Conservation (phyloP, 2,113 vertebrate species). For the Pogonocichla stellata region DNA sequence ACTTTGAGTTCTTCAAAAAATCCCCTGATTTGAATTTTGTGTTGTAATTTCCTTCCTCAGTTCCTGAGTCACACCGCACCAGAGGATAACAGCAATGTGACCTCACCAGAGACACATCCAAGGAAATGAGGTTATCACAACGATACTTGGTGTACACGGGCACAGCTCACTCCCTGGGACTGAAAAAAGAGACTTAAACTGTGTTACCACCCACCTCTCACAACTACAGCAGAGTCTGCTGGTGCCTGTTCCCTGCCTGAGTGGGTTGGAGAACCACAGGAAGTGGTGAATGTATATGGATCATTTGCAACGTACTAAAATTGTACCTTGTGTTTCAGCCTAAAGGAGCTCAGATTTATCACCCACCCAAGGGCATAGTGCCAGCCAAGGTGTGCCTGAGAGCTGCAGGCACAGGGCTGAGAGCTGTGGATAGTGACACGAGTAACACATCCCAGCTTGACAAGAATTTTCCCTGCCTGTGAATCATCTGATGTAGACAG, state of each 20-base stretch:
- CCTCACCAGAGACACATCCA: neutral
- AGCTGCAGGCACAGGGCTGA: neutral
- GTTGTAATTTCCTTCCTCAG: constrained; percentile 32
- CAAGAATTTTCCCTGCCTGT: neutral
- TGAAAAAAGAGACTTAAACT: neutral
- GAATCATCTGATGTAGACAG: neutral
- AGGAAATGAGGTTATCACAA: neutral
- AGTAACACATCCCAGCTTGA: neutral
- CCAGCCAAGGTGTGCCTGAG: neutral
- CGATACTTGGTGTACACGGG: neutral
- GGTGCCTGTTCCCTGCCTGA: neutral
- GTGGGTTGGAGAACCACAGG: neutral
- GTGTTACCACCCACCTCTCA: neutral
- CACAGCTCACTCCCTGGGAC: neutral
- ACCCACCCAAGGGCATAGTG: neutral
- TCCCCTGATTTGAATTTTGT: neutral
- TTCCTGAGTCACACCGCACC: neutral
- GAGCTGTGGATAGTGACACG: neutral
- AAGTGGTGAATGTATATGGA: neutral
- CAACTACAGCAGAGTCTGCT: neutral
- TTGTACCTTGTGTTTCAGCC: neutral
- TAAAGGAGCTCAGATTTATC: neutral
- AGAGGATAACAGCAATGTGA: neutral
- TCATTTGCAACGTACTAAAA: neutral
- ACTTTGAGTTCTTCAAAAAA: constrained; percentile 27